These are phyloP conservation scores for Amblyopsis rosae DNA, from an alignment of 2,113 vertebrate species.

Conservation along the genomic window DNA sequence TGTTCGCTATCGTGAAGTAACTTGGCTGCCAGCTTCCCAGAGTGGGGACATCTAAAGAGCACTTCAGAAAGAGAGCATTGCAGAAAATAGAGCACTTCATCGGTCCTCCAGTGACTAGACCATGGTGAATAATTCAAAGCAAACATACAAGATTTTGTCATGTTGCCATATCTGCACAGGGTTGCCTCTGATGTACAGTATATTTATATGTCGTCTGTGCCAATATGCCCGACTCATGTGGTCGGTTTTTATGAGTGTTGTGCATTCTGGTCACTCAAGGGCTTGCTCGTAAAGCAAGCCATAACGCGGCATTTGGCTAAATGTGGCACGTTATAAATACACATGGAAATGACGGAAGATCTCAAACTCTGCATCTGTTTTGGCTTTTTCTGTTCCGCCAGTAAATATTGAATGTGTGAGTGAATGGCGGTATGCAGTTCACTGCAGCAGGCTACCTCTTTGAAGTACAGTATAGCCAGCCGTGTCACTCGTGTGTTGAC, in stretches of 20 bases:
- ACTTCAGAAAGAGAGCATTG: constrained; percentile 27
- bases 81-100: constrained; percentile 46
- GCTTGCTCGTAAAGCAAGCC: not conserved
- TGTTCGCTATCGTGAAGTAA: constrained; percentile 17
- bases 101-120: constrained; percentile 43
- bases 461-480: not conserved
- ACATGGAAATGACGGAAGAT: constrained; percentile 3
- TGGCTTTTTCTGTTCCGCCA: not conserved
- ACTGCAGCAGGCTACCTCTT: not conserved
- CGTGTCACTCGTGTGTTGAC: not conserved
- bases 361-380: not conserved
- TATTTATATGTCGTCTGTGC: constrained; percentile 26
- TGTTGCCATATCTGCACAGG: constrained; percentile 37
- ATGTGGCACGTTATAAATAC: not conserved
- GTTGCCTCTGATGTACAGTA: constrained; percentile 33
- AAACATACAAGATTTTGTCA: constrained; percentile 44
- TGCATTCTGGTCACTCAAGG: constrained; percentile 13
- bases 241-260: constrained; percentile 16
- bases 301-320: not conserved
- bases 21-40: constrained; percentile 38
- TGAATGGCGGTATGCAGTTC: not conserved
- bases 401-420: not conserved
- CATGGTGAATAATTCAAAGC: constrained; percentile 64
- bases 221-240: constrained; percentile 21
- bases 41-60: constrained; percentile 49